Base-by-base conservation (phyloP, 2,888 invertebrate species). In the Trichogramma evanescens region DNA sequence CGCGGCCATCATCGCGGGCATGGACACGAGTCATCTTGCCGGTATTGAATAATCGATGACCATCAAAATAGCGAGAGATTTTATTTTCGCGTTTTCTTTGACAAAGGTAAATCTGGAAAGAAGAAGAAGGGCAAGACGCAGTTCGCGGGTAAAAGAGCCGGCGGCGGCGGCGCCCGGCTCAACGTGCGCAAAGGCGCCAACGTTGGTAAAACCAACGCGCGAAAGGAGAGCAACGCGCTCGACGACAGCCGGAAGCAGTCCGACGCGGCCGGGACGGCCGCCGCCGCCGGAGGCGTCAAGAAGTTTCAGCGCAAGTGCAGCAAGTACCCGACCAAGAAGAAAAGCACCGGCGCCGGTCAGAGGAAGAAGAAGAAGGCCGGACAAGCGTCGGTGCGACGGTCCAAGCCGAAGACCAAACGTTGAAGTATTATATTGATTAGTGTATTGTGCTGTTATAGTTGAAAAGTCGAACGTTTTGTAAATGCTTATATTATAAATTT, bases 1-100 rank as follows among this genome's bases (percentile, higher is more conserved):
- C 0, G 78, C 77, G 44, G 75, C 79, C 0, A 76, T 75, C 50
- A 78, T 77, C 54, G 72, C 74, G 3, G 72, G 71, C 4, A 71
- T 74, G 71, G 70, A 74, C 44, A 43, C 59, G 4, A 50, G 56
- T 5, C 6, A 26, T 26, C 26, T 26, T 26, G 26, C 10, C 8
- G 45, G 50, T 56, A 56, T 3, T 39, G 5, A 3, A 41, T 52
- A 9, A 39, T 10, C n/a, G 1, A 52, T 5, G 49, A 10, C 2
- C 9, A 2, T 10, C 1, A 13, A 10, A 49, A 49, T 48, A 9
- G 13, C 48, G 1, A 4, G 6, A 10, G 48, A 48, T 48, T n/a
- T 10, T 13, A 13, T 13, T 13, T 13, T 13, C 13, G 13, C 2
- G 13, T 13, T 13, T 13, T 13, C 13, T 13, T 26, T 26, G 26